These are phyloP conservation scores for Abrostola triplasia DNA, from an alignment of 2,888 invertebrate genomes.

Conservation along the genomic window DNA sequence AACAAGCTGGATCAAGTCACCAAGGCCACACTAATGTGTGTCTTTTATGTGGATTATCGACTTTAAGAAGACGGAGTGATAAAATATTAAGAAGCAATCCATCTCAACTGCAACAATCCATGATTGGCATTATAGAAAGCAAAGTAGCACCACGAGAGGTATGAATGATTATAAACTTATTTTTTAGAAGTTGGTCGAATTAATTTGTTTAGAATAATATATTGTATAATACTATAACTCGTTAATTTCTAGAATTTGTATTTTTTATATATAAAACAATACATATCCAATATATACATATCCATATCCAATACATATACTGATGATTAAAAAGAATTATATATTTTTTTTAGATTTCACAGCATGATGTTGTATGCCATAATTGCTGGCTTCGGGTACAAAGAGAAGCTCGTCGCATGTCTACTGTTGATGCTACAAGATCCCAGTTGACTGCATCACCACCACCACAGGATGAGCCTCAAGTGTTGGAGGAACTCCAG, in stretches of 20 bases:
- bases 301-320: not conserved
- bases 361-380: conserved; percentile 25
- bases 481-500: not conserved
- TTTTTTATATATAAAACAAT: conserved; percentile 1
- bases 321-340: conserved; percentile 1
- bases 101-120: conserved; percentile 13
- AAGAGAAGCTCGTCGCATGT: conserved; percentile 13
- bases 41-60: conserved; percentile 25
- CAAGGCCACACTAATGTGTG: conserved; percentile 26
- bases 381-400: conserved; percentile 22
- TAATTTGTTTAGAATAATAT: conserved; percentile 4
- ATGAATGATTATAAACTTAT: conserved; percentile 5
- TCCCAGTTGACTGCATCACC: conserved; percentile 6
- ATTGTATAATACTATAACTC: not conserved
- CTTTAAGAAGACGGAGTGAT: conserved; percentile 21
- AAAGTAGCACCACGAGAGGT: conserved; percentile 29
- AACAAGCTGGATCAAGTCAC: conserved; percentile 24
- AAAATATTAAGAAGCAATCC: conserved; percentile 20
- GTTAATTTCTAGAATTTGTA: not conserved
- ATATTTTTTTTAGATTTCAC: conserved; percentile 13
- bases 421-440: conserved; percentile 9
- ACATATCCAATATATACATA: not conserved
- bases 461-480: conserved; percentile 1
- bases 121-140: conserved; percentile 21
- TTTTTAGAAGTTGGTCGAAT: conserved; percentile 11